phyloP scores from a whole-genome alignment of 2,888 invertebrate genomes.

The Alentia gelatinosa region DNA sequence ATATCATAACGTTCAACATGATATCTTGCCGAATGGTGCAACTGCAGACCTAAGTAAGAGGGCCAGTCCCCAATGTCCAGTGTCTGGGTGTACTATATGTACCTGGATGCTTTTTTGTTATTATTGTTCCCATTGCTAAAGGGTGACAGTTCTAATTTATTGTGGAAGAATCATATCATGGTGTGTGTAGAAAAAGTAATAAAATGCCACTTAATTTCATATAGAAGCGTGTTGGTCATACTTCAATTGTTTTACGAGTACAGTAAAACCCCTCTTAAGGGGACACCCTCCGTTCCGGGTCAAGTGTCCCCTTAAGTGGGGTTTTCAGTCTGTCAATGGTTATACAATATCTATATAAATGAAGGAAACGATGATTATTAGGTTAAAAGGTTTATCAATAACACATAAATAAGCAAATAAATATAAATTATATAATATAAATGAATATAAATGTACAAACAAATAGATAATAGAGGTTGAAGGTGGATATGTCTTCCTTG shows the following conservation, averaged over 20 bases:
- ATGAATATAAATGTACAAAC: no score
- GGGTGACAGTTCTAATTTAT: conserved; percentile 10
- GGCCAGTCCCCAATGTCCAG: neutral
- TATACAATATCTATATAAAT: no score
- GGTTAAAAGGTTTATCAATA: no score
- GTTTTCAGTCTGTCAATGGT: no score
- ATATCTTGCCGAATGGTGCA: neutral
- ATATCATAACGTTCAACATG: neutral
- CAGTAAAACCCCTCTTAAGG: no score
- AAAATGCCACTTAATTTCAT: neutral
- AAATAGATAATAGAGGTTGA: no score
- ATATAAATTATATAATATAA: no score
- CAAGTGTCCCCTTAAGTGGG: no score
- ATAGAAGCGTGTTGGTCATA: neutral
- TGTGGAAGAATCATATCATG: neutral
- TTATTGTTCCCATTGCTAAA: neutral
- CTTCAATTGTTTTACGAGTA: neutral
- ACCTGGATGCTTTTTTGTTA: neutral
- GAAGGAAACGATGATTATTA: no score
- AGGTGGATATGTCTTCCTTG: no score
- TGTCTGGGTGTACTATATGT: neutral
- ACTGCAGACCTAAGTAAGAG: neutral
- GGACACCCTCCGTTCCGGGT: no score
- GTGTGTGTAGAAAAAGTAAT: neutral
- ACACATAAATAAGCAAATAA: no score